A percentile compares a stretch with the other conserved stretches of the same genome.
phyloP scores from a whole-genome alignment of 2,888 invertebrate genomes.

The Pseudolycoriella hygida region DNA sequence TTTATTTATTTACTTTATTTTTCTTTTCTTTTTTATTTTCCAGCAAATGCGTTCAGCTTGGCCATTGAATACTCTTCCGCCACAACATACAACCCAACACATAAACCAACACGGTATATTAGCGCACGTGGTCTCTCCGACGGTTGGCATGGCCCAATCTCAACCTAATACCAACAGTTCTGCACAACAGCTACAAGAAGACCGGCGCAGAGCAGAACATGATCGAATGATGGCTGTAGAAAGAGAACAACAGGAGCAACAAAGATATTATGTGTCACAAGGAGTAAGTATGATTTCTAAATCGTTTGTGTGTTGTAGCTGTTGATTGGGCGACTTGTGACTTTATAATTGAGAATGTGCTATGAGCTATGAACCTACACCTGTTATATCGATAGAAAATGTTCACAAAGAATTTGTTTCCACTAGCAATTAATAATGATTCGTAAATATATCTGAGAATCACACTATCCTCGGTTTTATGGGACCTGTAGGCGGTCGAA shows the following conservation, averaged over 20 bases:
- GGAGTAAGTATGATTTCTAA: not conserved
- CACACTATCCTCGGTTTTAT: no score
- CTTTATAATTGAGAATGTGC: no score
- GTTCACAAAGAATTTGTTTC: no score
- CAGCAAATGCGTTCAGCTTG: slow-evolving; percentile 10
- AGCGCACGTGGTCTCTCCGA: not conserved
- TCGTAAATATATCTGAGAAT: no score
- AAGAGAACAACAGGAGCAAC: slow-evolving; percentile 2
- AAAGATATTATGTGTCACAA: not conserved
- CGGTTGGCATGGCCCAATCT: not conserved
- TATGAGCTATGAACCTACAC: no score
- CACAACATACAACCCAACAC: slow-evolving; percentile 8
- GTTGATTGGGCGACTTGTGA: no score
- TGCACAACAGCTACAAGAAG: not conserved
- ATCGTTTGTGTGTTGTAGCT: no score
- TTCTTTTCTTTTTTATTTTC: not conserved
- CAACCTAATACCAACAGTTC: not conserved
- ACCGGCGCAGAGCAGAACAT: not conserved
- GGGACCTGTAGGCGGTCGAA: no score
- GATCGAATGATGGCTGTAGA: not conserved
- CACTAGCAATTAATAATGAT: no score
- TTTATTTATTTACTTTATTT: slow-evolving; percentile 1
- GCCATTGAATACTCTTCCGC: slow-evolving; percentile 11
- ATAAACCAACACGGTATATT: slow-evolving; percentile 7
- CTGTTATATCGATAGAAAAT: no score